phyloP scores from a whole-genome alignment of 2,113 vertebrate species.

The Macrotis lagotis region DNA sequence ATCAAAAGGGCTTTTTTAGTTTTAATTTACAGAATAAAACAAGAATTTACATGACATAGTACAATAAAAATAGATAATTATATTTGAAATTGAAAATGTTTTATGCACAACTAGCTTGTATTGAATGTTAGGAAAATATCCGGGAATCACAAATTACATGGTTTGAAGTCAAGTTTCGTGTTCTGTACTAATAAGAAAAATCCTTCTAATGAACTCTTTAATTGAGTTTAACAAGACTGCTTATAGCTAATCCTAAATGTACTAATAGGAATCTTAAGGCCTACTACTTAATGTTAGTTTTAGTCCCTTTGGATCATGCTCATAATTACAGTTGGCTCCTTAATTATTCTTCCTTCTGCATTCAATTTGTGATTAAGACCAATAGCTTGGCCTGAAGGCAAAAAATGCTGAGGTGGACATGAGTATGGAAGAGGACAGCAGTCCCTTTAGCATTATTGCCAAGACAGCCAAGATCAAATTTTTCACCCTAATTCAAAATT shows the following conservation, averaged over 20 bases:
- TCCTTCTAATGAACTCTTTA: constrained; percentile 78
- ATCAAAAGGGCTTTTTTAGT: not conserved
- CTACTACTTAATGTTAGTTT: constrained; percentile 72
- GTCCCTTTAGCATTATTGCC: constrained; percentile 42
- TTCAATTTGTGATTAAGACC: constrained; percentile 84
- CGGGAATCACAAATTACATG: constrained; percentile 22
- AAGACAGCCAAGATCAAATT: constrained; percentile 49
- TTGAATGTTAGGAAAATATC: constrained; percentile 9
- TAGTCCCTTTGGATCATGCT: constrained; percentile 81
- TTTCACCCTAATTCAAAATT: not conserved
- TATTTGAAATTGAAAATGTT: not conserved
- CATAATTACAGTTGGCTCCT: constrained; percentile 83
- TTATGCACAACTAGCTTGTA: not conserved
- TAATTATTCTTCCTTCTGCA: constrained; percentile 84
- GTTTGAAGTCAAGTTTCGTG: constrained; percentile 72
- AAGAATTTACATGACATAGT: not conserved
- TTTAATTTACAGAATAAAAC: not conserved
- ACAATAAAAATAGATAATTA: not conserved
- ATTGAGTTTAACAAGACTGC: constrained; percentile 79
- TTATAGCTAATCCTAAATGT: constrained; percentile 82
- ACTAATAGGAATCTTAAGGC: constrained; percentile 77
- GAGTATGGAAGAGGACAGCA: constrained; percentile 67
- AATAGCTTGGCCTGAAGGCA: constrained; percentile 73
- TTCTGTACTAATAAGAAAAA: constrained; percentile 72
- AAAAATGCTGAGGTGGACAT: constrained; percentile 78